Evolutionary conservation across 2,797 vertebrate genomes (phyloP).

Genomic region (Streptopelia turtur): DNA sequence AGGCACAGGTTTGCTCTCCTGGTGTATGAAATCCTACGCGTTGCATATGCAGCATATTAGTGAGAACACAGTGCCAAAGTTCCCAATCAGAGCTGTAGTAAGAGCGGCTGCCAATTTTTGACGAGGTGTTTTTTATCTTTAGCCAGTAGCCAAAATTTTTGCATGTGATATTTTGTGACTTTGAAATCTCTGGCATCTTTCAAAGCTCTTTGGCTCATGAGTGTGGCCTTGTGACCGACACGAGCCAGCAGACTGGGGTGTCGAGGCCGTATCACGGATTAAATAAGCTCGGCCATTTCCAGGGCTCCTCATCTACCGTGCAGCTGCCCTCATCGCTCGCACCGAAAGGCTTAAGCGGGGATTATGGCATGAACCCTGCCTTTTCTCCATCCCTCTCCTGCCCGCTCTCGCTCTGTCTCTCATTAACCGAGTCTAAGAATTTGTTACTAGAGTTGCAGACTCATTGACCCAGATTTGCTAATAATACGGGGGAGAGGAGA

Average conservation of each 20-base stretch:
- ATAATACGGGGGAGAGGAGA: slow-evolving; percentile 31
- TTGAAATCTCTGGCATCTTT: not conserved
- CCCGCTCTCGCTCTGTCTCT: not conserved
- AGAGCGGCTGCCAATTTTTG: not conserved
- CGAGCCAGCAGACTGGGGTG: not conserved
- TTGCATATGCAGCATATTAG: not conserved
- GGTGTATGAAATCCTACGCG: fast-evolving
- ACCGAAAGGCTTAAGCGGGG: not conserved
- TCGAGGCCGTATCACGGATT: not conserved
- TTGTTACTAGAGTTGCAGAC: slow-evolving; percentile 53
- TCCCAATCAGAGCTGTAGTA: not conserved
- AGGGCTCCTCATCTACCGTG: slow-evolving; percentile 38
- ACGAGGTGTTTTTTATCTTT: slow-evolving; percentile 36
- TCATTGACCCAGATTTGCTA: slow-evolving; percentile 51
- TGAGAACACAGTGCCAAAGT: not conserved
- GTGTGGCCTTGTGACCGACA: not conserved
- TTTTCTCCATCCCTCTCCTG: not conserved
- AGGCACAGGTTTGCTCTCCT: not conserved
- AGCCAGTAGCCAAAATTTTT: slow-evolving; percentile 23
- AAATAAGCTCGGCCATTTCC: slow-evolving; percentile 1
- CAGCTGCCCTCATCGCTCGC: not conserved
- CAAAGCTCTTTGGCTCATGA: not conserved
- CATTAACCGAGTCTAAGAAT: slow-evolving; percentile 54
- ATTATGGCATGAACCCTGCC: not conserved
- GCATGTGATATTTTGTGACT: not conserved